Percentiles rank a stretch among this genome's conserved stretches.
phyloP scores from a whole-genome alignment of 2,113 vertebrate species.

The Propithecus coquereli region DNA sequence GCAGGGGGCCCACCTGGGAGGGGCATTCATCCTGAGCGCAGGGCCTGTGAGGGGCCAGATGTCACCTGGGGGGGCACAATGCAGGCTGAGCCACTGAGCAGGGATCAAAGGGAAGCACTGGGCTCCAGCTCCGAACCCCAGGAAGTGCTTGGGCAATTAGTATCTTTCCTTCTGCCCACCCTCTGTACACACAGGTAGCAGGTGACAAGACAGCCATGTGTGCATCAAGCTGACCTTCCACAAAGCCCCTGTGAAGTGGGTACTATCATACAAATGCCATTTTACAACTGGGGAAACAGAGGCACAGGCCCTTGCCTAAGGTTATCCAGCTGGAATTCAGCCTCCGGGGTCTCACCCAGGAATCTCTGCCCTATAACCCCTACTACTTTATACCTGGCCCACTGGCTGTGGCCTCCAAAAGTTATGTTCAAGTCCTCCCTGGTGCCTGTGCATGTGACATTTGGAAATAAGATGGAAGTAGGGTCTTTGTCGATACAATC shows the following conservation, averaged over 20 bases:
- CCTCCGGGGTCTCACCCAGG: not conserved
- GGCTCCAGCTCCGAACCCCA: not conserved
- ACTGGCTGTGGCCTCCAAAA: not conserved
- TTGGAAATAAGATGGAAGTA: not conserved
- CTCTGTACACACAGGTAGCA: not conserved
- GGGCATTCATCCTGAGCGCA: not conserved
- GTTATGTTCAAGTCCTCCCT: not conserved
- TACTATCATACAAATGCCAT: not conserved
- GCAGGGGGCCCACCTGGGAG: not conserved
- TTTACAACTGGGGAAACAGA: not conserved
- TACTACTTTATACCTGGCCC: too few relatives aligned
- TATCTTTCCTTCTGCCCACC: not conserved
- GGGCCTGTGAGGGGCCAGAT: not conserved
- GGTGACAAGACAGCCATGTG: too few relatives aligned
- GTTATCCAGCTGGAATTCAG: not conserved
- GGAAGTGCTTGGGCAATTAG: too few relatives aligned
- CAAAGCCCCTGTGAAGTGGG: not conserved
- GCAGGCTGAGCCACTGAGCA: not conserved
- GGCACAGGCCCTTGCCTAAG: not conserved
- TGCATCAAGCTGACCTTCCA: not conserved
- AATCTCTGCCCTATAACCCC: not conserved
- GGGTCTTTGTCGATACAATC: not conserved
- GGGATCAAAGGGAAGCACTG: not conserved
- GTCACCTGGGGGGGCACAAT: not conserved
- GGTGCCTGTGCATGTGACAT: not conserved